Evolutionary conservation across 1,140 invertebrate genomes (phyloP).

Genomic region (Diuraphis noxia): DNA sequence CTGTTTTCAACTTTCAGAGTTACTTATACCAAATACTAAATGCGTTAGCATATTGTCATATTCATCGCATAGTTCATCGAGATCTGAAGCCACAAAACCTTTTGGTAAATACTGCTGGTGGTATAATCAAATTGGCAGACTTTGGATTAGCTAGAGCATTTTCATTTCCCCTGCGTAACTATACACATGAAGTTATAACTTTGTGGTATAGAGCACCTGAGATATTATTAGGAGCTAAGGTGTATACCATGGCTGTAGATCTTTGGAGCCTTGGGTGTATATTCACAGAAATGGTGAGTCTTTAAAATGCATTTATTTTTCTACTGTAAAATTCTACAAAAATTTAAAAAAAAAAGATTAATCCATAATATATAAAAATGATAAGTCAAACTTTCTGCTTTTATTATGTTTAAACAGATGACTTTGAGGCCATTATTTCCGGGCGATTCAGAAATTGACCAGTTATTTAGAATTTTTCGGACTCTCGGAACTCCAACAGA

Average conservation of each 20-base stretch:
- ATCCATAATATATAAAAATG: not conserved
- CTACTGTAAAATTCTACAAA: not conserved
- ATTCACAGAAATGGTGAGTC: slow-evolving; percentile 84
- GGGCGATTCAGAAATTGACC: slow-evolving; percentile 96
- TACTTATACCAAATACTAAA: slow-evolving; percentile 88
- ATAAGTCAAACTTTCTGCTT: not conserved
- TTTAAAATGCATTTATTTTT: not conserved
- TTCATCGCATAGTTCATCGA: slow-evolving; percentile 81
- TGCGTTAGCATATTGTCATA: slow-evolving; percentile 91
- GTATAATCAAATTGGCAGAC: slow-evolving; percentile 86
- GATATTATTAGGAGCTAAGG: slow-evolving; percentile 86
- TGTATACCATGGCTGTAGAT: slow-evolving; percentile 88
- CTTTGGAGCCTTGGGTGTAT: slow-evolving; percentile 97
- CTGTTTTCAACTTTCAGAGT: slow-evolving; percentile 65
- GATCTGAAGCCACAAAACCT: slow-evolving; percentile 93
- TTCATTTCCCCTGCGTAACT: slow-evolving; percentile 79
- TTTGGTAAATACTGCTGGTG: slow-evolving; percentile 73
- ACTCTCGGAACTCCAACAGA: slow-evolving; percentile 88
- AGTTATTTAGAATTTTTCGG: slow-evolving; percentile 90
- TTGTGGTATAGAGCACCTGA: slow-evolving; percentile 97
- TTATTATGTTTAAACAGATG: slow-evolving; percentile 64
- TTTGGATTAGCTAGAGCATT: slow-evolving; percentile 87
- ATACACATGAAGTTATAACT: slow-evolving; percentile 94
- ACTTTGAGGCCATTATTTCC: slow-evolving; percentile 83
- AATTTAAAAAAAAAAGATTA: not conserved